Conservation (phyloP, 2,113 vertebrate genomes). For the Myotis lucifugus region DNA sequence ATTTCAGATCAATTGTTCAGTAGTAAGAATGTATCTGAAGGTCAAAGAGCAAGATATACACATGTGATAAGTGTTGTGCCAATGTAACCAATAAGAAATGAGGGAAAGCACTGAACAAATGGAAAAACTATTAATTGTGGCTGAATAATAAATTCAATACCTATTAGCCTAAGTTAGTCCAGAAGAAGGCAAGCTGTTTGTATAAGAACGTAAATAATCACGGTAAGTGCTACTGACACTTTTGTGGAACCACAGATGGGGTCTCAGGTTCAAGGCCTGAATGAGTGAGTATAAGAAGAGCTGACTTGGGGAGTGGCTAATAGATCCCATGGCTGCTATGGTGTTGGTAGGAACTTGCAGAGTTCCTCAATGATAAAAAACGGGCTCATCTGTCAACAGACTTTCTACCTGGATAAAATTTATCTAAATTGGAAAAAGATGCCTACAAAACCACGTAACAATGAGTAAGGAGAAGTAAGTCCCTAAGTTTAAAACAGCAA, state of each 20-base stretch:
- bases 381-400: not conserved
- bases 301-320: not conserved
- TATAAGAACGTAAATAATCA: not conserved
- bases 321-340: rapidly evolving
- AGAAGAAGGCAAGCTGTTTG: not conserved
- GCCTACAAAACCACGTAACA: not conserved
- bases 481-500: not conserved
- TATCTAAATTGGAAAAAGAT: conserved; percentile 13
- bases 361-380: not conserved
- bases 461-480: not conserved
- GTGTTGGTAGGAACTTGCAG: not conserved
- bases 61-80: not conserved
- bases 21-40: not conserved
- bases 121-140: not conserved
- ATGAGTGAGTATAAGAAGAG: not conserved
- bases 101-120: not conserved
- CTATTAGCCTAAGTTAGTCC: not conserved
- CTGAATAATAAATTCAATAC: not conserved
- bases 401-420: not conserved
- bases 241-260: not conserved
- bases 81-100: not conserved
- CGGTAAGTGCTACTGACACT: not conserved
- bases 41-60: not conserved
- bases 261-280: not conserved
- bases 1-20: not conserved